phyloP scores from a whole-genome alignment of 2,797 vertebrate species.

The Danio jaintianensis region DNA sequence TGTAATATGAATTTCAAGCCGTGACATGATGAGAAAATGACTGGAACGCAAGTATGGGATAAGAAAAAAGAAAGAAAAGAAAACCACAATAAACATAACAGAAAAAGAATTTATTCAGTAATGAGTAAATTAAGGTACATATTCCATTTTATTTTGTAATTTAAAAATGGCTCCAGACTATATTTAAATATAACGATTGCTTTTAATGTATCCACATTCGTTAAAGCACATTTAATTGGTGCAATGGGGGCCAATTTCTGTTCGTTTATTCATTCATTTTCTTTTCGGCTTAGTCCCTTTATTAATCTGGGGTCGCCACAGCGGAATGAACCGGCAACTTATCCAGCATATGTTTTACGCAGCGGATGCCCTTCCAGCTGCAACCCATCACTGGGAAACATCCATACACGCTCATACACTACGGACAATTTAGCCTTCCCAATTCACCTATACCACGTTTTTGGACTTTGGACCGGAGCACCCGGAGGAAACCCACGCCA shows the following conservation, averaged over 20 bases:
- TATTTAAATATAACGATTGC: slow-evolving; percentile 3
- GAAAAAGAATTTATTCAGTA: neutral
- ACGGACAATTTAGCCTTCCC: no score
- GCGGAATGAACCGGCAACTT: no score
- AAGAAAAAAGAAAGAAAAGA: neutral
- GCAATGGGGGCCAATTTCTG: neutral
- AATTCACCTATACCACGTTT: no score
- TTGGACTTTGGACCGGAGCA: no score
- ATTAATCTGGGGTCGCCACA: no score
- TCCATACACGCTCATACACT: no score
- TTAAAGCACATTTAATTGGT: neutral
- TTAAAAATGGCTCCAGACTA: neutral
- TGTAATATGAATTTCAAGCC: slow-evolving; percentile 16
- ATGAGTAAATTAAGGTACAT: neutral
- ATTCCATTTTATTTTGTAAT: slow-evolving; percentile 11
- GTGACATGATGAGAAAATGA: neutral
- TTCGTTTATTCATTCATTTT: no score
- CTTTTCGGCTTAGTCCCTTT: no score
- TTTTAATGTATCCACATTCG: neutral
- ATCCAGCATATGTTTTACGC: no score
- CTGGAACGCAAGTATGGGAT: neutral
- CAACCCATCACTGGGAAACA: no score
- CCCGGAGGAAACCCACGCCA: no score
- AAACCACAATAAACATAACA: slow-evolving; percentile 22
- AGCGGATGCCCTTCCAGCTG: no score